Percentiles rank a stretch among this genome's conserved stretches.
Conservation (phyloP, 2,797 vertebrate genomes). For the Merluccius polli region DNA sequence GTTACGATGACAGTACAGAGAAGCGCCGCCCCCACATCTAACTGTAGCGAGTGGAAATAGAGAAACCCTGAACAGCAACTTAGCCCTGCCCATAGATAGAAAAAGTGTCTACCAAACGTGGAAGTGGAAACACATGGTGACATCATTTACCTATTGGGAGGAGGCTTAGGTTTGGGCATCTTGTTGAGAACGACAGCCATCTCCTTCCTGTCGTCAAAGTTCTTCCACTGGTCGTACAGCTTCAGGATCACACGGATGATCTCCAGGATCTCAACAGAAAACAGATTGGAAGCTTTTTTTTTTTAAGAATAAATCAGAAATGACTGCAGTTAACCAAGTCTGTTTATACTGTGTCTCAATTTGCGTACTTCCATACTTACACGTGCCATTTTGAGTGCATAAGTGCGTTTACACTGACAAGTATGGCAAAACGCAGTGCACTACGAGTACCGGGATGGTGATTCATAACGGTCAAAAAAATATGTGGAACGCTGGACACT, state of each 20-base stretch:
- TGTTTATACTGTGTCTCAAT: too few species aligned
- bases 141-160: constrained; percentile 87
- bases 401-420: too few species aligned
- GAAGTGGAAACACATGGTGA: neutral
- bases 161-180: constrained; percentile 99
- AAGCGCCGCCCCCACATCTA: neutral
- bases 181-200: constrained; percentile 95
- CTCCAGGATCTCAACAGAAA: constrained; percentile 86
- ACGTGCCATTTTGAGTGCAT: too few species aligned
- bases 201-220: constrained; percentile 97
- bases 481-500: too few species aligned
- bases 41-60: neutral
- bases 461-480: too few species aligned
- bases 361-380: too few species aligned
- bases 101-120: neutral
- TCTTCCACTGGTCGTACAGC: constrained; percentile 99
- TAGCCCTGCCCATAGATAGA: too few species aligned
- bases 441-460: too few species aligned
- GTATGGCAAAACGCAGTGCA: too few species aligned
- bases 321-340: too few species aligned
- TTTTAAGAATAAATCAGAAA: neutral
- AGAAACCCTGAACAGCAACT: neutral
- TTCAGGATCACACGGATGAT: constrained; percentile 98
- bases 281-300: neutral
- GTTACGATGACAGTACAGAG: neutral